These are phyloP conservation scores for Epizoanthus scotinus DNA, from an alignment of 92 coral and sea anemone genomes.

Conservation along the genomic window DNA sequence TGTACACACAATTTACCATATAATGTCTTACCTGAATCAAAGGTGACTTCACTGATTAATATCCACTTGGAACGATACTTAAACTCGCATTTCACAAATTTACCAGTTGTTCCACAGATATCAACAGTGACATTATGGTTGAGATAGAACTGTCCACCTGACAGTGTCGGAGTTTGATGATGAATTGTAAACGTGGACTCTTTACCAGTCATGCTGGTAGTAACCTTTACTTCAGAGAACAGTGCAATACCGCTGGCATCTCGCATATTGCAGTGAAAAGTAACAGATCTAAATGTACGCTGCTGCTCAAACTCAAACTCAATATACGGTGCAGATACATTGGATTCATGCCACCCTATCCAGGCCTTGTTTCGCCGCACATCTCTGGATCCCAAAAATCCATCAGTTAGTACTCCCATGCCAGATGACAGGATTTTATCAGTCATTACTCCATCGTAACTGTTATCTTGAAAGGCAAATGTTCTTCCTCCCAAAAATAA, in stretches of 20 bases:
- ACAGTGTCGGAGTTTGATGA: slow-evolving; percentile 34
- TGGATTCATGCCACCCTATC: slow-evolving; percentile 69
- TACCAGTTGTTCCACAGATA: slow-evolving; percentile 73
- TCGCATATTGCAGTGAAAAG: slow-evolving; percentile 70
- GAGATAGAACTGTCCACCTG: slow-evolving; percentile 53
- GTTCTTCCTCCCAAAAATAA: slow-evolving; percentile 15
- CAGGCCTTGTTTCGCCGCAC: slow-evolving; percentile 36
- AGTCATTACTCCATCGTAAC: slow-evolving; percentile 64
- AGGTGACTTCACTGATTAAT: slow-evolving; percentile 79
- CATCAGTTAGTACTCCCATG: slow-evolving; percentile 73
- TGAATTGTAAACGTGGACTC: slow-evolving; percentile 22
- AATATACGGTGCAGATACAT: slow-evolving; percentile 58
- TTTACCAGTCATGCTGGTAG: slow-evolving; percentile 50
- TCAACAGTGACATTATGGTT: slow-evolving; percentile 73
- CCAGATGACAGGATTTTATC: slow-evolving; percentile 50
- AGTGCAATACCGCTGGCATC: slow-evolving; percentile 45
- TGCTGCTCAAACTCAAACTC: slow-evolving; percentile 52
- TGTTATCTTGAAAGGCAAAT: slow-evolving; percentile 59
- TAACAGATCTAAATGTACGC: slow-evolving; percentile 61
- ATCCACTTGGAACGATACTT: slow-evolving; percentile 75
- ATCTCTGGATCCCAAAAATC: slow-evolving; percentile 9
- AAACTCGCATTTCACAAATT: slow-evolving; percentile 54
- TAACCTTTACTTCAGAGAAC: slow-evolving; percentile 57
- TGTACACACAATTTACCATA: neutral
- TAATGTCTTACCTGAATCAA: slow-evolving; percentile 67